Base-by-base conservation (phyloP, 2,888 invertebrate species). In the Tyria jacobaeae region DNA sequence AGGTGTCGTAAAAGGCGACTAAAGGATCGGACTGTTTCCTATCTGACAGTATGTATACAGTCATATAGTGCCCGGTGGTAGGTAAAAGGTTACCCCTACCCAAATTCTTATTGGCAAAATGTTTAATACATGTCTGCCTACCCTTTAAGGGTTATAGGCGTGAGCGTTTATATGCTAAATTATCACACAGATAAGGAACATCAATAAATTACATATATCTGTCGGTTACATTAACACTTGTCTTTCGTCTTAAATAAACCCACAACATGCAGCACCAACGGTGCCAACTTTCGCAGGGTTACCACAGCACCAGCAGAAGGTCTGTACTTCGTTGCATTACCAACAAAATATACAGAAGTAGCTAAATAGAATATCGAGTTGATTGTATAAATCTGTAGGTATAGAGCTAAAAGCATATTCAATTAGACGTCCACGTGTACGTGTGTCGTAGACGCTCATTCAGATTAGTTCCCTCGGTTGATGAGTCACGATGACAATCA, bases 401-500 rank as follows among this genome's bases (percentile, higher is more conserved):
- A 44, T 44, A 44, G 21, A 44, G 1, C 12, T 21, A 44, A 31
- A 44, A 51, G 34, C 34, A 35, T 21, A 51, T 25, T 31, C 39
- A 54, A 48, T 41, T 54, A 47, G 2, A 27, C 6, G 25, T 52
- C 25, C 24, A 48, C 48, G 17, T 39, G 60, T 56, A 35, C 60
- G 60, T 56, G 60, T 51, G 60, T 35, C 14, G 37, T 48, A 52
- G 21, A 60, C 61, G 61, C 39, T 47, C 41, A 37, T 37, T 60
- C 57, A 73, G 73, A 76, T 73, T 73, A 76, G 61, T 57, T 53
- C 49, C 56, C 44, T 61, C 51, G 12, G 3, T 34, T 44, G 50
- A 41, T 51, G 51, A 58, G 50, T 58, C 39, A 58, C 9, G 41
- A 37, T 3, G 25, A 3, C 56, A 21, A 34, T 34, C 24, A 47